Evolutionary conservation across 2,113 vertebrate genomes (phyloP).

Genomic region (Oophaga pumilio): DNA sequence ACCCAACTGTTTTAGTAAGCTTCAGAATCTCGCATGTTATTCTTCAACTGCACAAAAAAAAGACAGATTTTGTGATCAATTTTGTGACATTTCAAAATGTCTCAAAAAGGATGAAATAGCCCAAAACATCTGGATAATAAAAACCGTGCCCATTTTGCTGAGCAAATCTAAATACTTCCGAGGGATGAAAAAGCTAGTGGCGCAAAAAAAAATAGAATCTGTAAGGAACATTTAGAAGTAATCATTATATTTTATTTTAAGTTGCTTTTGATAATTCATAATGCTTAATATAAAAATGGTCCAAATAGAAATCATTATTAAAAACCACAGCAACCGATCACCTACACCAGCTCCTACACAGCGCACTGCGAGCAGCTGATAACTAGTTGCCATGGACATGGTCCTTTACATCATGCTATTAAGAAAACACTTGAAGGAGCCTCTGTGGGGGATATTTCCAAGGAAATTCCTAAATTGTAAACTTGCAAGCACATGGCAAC

Average conservation of each 20-base stretch:
- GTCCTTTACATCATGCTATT: neutral
- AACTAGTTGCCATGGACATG: conserved; percentile 10
- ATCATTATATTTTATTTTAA: neutral
- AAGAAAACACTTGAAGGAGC: neutral
- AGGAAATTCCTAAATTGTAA: neutral
- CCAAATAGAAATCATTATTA: neutral
- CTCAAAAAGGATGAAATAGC: no score
- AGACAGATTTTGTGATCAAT: no score
- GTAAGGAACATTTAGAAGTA: neutral
- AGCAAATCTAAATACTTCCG: no score
- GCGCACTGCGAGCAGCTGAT: neutral
- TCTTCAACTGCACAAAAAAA: no score
- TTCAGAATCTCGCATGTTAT: no score
- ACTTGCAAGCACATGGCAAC: neutral
- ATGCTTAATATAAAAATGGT: neutral
- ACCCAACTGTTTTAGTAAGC: no score
- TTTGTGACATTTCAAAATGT: no score
- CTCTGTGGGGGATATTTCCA: neutral
- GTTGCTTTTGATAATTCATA: neutral
- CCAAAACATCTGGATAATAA: no score
- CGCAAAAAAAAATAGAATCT: neutral
- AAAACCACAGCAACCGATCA: neutral
- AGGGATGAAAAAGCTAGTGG: no score
- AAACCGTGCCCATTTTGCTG: no score
- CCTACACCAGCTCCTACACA: neutral